Evolutionary conservation across 2,888 invertebrate species (phyloP).

Genomic region (Emmelina monodactyla): DNA sequence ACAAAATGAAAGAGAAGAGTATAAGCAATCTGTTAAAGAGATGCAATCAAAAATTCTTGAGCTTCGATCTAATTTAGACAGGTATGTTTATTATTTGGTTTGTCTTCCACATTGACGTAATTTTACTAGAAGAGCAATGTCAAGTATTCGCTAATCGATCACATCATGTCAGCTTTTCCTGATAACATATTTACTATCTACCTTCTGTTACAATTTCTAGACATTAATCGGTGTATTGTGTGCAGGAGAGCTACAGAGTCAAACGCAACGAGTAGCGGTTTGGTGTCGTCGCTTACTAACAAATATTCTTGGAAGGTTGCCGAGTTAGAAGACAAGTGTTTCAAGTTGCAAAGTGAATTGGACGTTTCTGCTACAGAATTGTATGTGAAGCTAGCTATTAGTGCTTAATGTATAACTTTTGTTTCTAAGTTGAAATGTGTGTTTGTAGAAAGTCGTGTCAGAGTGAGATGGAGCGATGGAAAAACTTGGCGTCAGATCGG

Average conservation of each 20-base stretch:
- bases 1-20: slow-evolving; percentile 57
- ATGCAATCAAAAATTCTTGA: slow-evolving; percentile 27
- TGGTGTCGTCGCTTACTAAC: slow-evolving; percentile 8
- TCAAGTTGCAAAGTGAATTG: slow-evolving; percentile 46
- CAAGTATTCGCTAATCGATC: too few relatives aligned
- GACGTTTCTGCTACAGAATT: slow-evolving; percentile 50
- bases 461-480: slow-evolving; percentile 68
- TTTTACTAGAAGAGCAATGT: too few relatives aligned
- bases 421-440: not conserved
- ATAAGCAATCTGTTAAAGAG: slow-evolving; percentile 34
- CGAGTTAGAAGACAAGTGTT: slow-evolving; percentile 46
- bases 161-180: too few relatives aligned
- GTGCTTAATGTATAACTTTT: too few relatives aligned
- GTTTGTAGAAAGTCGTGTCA: slow-evolving; percentile 33
- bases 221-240: slow-evolving; percentile 18
- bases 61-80: slow-evolving; percentile 2
- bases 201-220: slow-evolving; percentile 11
- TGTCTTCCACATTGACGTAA: too few relatives aligned
- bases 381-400: too few relatives aligned
- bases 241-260: slow-evolving; percentile 29
- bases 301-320: slow-evolving; percentile 51
- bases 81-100: not conserved
- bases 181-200: too few relatives aligned
- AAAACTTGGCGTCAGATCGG: slow-evolving; percentile 71
- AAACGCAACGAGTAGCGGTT: not conserved